phyloP scores from a whole-genome alignment of 2,113 vertebrate genomes.

The Sclerurus mexicanus region DNA sequence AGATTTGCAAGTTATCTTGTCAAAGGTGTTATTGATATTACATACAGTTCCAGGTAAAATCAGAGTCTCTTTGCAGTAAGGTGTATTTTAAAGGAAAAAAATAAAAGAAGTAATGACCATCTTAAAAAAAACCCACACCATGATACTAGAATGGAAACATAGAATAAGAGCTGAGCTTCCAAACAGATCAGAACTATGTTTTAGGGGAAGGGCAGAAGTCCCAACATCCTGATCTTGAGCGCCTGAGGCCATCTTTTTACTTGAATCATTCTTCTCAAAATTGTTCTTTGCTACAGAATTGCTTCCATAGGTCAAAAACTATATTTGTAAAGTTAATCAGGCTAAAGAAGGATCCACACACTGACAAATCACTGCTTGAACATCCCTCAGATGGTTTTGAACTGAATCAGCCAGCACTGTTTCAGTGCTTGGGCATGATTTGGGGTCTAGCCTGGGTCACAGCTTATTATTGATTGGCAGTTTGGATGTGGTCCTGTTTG shows the following conservation, averaged over 20 bases:
- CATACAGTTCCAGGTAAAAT: not conserved
- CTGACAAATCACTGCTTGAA: not conserved
- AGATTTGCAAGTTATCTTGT: not conserved
- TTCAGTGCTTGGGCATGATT: not conserved
- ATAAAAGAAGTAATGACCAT: not conserved
- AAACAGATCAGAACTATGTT: not conserved
- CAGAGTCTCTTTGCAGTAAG: not conserved
- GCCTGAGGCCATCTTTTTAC: not conserved
- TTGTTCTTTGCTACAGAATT: not conserved
- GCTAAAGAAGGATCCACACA: not conserved
- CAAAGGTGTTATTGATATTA: not conserved
- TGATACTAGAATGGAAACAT: fast-evolving
- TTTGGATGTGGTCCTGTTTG: not conserved
- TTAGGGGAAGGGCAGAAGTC: not conserved
- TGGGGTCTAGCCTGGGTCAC: not conserved
- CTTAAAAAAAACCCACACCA: not conserved
- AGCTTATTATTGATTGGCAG: not conserved
- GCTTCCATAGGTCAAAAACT: not conserved
- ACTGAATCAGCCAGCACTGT: not conserved
- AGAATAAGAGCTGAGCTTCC: not conserved
- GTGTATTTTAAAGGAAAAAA: not conserved
- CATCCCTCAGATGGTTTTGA: not conserved
- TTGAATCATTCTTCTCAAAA: not conserved
- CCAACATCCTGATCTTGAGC: not conserved
- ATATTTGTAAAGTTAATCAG: not conserved